A percentile compares a stretch with the other conserved stretches of the same genome.
phyloP scores from a whole-genome alignment of 2,888 invertebrate species.

The Amiota communis region DNA sequence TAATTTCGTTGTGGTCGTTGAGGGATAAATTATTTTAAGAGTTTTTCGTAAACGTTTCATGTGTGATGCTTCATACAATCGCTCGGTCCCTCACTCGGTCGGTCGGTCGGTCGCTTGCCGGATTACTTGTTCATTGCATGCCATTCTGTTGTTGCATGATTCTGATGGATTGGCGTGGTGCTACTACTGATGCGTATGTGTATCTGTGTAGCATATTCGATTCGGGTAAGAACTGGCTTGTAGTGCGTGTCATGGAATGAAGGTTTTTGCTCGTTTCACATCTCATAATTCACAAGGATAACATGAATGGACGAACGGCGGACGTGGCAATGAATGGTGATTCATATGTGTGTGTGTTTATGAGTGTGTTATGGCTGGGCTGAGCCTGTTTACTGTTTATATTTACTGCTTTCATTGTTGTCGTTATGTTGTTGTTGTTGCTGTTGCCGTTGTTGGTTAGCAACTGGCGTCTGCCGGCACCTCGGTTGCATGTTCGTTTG shows the following conservation, averaged over 20 bases:
- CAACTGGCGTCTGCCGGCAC: background rate
- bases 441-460: slow-evolving; percentile 36
- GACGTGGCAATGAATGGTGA: background rate
- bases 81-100: background rate
- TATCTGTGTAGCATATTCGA: background rate
- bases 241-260: slow-evolving; percentile 10
- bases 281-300: slow-evolving; percentile 63
- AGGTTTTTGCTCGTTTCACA: slow-evolving; percentile 43
- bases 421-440: slow-evolving; percentile 46
- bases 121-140: background rate
- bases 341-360: background rate
- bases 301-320: slow-evolving; percentile 36
- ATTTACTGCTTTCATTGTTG: slow-evolving; percentile 45
- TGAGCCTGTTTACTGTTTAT: slow-evolving; percentile 29
- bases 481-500: background rate
- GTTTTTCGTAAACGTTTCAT: slow-evolving; percentile 40
- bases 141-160: slow-evolving; percentile 10
- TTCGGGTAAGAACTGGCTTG: slow-evolving; percentile 1
- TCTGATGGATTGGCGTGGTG: slow-evolving; percentile 22
- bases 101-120: background rate
- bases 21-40: slow-evolving; percentile 54
- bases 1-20: slow-evolving; percentile 64
- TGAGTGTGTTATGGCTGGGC: background rate
- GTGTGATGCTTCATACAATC: background rate
- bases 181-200: background rate